A percentile compares a stretch with the other conserved stretches of the same genome.
These are phyloP conservation scores for Diachasma alloeum DNA, from an alignment of 1,140 invertebrate species.

Conservation along the genomic window DNA sequence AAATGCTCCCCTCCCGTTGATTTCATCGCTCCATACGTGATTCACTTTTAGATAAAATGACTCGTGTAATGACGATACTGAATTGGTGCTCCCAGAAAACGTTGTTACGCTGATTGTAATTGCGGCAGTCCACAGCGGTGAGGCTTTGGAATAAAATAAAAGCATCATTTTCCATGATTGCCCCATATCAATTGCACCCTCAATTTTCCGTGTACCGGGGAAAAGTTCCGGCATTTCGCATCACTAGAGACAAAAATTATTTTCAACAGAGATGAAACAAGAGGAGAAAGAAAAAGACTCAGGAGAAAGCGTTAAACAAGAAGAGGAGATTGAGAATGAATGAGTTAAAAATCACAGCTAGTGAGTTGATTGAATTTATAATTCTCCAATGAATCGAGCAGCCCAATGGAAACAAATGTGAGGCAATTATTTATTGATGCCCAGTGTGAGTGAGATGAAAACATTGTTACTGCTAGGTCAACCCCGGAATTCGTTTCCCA, in stretches of 20 bases:
- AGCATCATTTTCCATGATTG: conserved; percentile 19
- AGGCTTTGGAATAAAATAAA: conserved; percentile 15
- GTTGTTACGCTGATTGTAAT: conserved; percentile 47
- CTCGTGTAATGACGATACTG: conserved; percentile 21
- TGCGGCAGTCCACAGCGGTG: conserved; percentile 20
- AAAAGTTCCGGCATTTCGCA: neutral
- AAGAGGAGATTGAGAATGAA: neutral
- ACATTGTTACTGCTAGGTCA: conserved; percentile 6
- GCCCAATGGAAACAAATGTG: conserved; percentile 9
- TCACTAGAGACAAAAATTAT: neutral
- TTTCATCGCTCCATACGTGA: neutral
- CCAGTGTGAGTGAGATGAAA: neutral
- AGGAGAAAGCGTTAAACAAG: neutral
- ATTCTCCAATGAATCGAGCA: neutral
- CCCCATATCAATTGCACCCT: neutral
- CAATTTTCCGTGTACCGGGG: neutral
- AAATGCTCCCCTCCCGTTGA: neutral
- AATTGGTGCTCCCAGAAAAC: conserved; percentile 28
- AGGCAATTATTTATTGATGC: conserved; percentile 16
- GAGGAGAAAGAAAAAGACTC: conserved; percentile 1
- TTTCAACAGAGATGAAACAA: neutral
- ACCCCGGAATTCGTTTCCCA: conserved; percentile 16
- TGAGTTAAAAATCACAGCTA: conserved; percentile 5
- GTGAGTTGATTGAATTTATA: conserved; percentile 5
- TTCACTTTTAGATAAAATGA: conserved; percentile 12